Evolutionary conservation across 1,140 invertebrate species (phyloP).

Genomic region (Zophobas atratus): DNA sequence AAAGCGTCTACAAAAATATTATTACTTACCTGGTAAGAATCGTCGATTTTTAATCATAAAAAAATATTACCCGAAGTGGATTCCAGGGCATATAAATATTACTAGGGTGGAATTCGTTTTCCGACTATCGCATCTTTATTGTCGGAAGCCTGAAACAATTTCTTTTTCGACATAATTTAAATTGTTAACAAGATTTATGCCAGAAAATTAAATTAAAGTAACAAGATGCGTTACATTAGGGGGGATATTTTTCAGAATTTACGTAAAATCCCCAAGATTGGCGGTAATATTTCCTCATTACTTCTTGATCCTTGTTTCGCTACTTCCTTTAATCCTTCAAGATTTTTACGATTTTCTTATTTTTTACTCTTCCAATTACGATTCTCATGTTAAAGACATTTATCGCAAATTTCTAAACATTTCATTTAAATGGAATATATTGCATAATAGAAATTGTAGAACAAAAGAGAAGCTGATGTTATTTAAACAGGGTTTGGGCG

Average conservation of each 20-base stretch:
- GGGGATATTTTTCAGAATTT: neutral
- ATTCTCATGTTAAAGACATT: neutral
- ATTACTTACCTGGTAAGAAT: constrained; percentile 30
- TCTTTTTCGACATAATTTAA: neutral
- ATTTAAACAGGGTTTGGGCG: neutral
- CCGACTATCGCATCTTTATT: neutral
- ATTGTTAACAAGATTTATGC: neutral
- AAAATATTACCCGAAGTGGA: neutral
- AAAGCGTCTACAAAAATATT: constrained; percentile 34
- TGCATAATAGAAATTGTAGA: neutral
- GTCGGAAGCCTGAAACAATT: neutral
- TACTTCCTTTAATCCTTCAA: neutral
- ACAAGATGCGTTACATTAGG: neutral
- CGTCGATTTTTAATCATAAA: neutral
- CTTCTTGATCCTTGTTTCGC: neutral
- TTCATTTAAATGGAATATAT: constrained; percentile 4
- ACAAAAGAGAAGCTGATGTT: constrained; percentile 9
- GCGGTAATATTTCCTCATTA: constrained; percentile 3
- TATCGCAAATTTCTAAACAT: constrained; percentile 2
- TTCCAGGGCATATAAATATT: neutral
- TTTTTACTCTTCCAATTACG: neutral
- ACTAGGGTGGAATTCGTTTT: neutral
- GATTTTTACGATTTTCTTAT: neutral
- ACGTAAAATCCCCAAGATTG: neutral
- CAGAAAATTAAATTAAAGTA: neutral